These are phyloP conservation scores for Drosophila tripunctata DNA, from an alignment of 2,888 invertebrate species.

Conservation along the genomic window DNA sequence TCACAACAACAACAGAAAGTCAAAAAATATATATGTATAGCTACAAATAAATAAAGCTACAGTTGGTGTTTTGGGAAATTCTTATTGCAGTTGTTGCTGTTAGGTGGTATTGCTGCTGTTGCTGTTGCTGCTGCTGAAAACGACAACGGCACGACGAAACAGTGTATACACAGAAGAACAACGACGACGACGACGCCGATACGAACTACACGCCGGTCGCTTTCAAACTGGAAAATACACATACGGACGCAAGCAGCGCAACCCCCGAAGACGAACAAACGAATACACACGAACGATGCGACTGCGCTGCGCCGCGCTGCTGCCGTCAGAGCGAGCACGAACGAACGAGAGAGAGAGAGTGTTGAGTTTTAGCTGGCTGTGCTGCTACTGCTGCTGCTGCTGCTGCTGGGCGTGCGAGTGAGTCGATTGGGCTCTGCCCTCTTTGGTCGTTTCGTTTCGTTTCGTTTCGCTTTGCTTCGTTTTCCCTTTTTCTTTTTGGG, in stretches of 20 bases:
- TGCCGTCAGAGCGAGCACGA: conserved; percentile 30
- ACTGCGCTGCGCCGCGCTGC: conserved; percentile 8
- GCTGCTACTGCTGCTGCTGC: too few species aligned
- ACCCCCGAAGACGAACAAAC: conserved; percentile 59
- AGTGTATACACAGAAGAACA: conserved; percentile 29
- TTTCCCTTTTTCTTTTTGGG: conserved; percentile 23
- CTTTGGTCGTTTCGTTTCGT: conserved; percentile 1
- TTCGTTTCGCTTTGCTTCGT: conserved; percentile 7
- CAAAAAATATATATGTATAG: neutral
- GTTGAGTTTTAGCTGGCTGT: conserved; percentile 61
- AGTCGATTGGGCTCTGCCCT: conserved; percentile 49
- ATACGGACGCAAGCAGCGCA: conserved; percentile 73
- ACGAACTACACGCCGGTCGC: conserved; percentile 85
- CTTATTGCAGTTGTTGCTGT: conserved; percentile 8
- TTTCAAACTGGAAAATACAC: conserved; percentile 84
- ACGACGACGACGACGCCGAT: conserved; percentile 77
- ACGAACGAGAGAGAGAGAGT: conserved; percentile 34
- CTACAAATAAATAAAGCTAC: conserved; percentile 2
- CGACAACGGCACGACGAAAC: conserved; percentile 49
- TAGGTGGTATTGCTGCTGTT: conserved; percentile 4
- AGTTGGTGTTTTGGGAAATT: conserved; percentile 13
- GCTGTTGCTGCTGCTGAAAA: conserved; percentile 18
- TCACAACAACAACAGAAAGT: neutral
- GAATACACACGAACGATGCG: conserved; percentile 22
- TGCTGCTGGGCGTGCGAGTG: conserved; percentile 57